Base-by-base conservation (phyloP, 2,797 vertebrate genomes). In the Falco cherrug region DNA sequence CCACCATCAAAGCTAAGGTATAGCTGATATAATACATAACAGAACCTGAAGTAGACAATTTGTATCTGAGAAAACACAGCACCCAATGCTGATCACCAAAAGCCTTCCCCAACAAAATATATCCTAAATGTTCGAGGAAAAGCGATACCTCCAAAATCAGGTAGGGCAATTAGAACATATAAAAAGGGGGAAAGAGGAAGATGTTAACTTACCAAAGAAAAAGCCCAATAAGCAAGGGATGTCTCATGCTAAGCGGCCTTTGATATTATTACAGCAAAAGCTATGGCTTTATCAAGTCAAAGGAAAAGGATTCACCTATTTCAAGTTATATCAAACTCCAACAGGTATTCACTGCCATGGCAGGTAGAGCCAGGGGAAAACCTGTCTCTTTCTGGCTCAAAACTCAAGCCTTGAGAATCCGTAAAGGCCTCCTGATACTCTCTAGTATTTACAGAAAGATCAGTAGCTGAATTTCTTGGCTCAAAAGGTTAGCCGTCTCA, bases 111-210 rank as follows among this genome's bases (percentile, higher is more conserved):
- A 78, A 19, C 5, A 43, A 60, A 83, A 39, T 39, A 61, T 7
- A 84, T 6, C 22, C n/a, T 47, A 14, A 76, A 25, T 59, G 37
- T 22, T 7, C 78, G 14, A 33, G 41, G 19, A 25, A 87, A 89
- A 56, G 2, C 56, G 5, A 37, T 11, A n/a, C 5, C 37, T 53
- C 22, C 48, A 75, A 56, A 89, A 86, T 88, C 79, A 53, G 31
- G 19, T 28, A 7, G 17, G 14, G 41, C 6, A 73, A 71, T 19
- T 2, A 7, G 31, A 83, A 88, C 4, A 25, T 29, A 37, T 0
- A 39, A 33, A 81, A 21, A 10, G 9, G 6, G 12, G 3, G 4
- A 39, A 39, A 39, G 14, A 13, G 0, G 5, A 11, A 13, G 4
- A 87, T 79, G 10, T 17, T 50, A 77, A 80, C 4, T 68, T 68